These are phyloP conservation scores for Ictidomys tridecemlineatus DNA, from an alignment of 2,113 vertebrate genomes.

Conservation along the genomic window DNA sequence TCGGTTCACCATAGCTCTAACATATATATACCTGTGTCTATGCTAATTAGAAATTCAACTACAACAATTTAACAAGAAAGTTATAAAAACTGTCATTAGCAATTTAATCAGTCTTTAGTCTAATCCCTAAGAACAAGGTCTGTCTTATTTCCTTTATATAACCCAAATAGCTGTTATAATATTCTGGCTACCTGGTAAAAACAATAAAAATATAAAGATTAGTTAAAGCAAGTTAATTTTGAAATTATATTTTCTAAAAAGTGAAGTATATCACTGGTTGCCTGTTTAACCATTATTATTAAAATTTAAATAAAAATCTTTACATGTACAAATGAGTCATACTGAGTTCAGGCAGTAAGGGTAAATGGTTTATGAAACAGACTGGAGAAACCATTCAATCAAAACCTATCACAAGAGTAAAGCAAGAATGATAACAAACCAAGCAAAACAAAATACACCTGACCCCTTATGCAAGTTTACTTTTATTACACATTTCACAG, in stretches of 20 bases:
- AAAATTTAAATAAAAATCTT: conserved; percentile 19
- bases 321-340: not conserved
- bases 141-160: not conserved
- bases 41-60: not conserved
- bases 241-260: not conserved
- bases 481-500: not conserved
- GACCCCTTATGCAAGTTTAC: not conserved
- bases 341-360: not conserved
- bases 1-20: not conserved
- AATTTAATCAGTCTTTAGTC: not conserved
- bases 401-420: not conserved
- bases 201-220: not conserved
- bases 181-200: not conserved
- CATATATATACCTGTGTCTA: not conserved
- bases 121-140: not conserved
- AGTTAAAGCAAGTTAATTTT: not conserved
- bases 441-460: not conserved
- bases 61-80: not conserved
- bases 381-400: not conserved
- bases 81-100: not conserved
- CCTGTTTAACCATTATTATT: not conserved
- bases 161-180: not conserved
- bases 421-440: not conserved
- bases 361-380: not conserved
- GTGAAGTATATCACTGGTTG: not conserved